These are phyloP conservation scores for Agriopis aurantiaria DNA, from an alignment of 2,888 invertebrate species.

Conservation along the genomic window DNA sequence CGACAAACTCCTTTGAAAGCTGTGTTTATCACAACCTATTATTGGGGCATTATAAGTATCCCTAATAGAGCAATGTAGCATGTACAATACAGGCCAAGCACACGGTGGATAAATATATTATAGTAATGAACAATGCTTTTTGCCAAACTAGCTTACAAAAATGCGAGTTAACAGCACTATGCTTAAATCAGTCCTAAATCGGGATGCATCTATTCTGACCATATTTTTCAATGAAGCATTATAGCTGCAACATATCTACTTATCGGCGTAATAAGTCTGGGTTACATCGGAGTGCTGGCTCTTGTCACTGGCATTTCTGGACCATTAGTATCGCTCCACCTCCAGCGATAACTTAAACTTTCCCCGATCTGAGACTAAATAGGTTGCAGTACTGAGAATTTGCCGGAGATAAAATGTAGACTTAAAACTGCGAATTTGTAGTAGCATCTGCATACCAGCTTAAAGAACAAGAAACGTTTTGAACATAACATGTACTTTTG, in stretches of 20 bases:
- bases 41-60: too few species aligned
- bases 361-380: constrained; percentile 21
- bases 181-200: too few species aligned
- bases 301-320: constrained; percentile 28
- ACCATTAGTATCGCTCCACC: constrained; percentile 28
- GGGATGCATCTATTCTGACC: not conserved
- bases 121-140: too few species aligned
- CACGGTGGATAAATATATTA: too few species aligned
- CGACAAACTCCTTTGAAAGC: too few species aligned
- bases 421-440: not conserved
- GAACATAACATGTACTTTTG: not conserved
- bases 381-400: constrained; percentile 6
- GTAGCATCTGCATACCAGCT: not conserved
- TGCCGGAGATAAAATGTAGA: not conserved
- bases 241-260: constrained; percentile 26
- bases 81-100: too few species aligned
- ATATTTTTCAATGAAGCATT: constrained; percentile 14
- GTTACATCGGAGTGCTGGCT: constrained; percentile 34
- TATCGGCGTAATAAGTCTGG: constrained; percentile 32
- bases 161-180: too few species aligned
- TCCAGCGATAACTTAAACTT: constrained; percentile 32
- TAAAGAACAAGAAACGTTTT: not conserved
- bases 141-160: too few species aligned
- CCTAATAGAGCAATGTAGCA: too few species aligned
- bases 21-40: too few species aligned